Conservation (phyloP, 2,888 invertebrate species). For the Vanessa cardui region DNA sequence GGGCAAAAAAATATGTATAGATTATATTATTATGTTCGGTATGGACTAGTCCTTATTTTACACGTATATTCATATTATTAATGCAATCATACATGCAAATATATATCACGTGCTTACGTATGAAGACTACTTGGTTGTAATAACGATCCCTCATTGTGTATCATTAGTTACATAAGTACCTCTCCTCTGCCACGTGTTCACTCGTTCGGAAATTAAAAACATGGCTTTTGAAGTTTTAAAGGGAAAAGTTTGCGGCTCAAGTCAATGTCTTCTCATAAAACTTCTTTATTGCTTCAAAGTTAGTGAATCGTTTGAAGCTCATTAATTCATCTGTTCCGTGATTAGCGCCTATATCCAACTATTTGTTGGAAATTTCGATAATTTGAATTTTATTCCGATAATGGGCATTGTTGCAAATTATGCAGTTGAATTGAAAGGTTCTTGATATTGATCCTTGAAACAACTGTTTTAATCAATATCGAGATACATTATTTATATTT, state of each 20-base stretch:
- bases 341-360: conserved; percentile 28
- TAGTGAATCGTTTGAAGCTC: conserved; percentile 36
- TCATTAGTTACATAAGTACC: conserved; percentile 51
- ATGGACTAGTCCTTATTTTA: too few relatives aligned
- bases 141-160: conserved; percentile 47
- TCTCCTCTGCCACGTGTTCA: conserved; percentile 54
- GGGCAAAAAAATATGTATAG: too few relatives aligned
- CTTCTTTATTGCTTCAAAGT: conserved; percentile 44
- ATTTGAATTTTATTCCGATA: background rate
- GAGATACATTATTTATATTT: too few relatives aligned
- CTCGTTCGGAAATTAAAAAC: conserved; percentile 76
- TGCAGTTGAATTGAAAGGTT: background rate
- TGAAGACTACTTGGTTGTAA: background rate
- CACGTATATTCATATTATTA: too few relatives aligned
- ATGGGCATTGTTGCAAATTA: background rate
- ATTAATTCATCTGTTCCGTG: conserved; percentile 35
- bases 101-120: too few relatives aligned
- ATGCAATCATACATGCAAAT: too few relatives aligned
- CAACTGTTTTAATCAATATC: too few relatives aligned
- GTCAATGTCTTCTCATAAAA: conserved; percentile 52
- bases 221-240: conserved; percentile 65
- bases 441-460: too few relatives aligned
- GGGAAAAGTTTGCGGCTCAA: conserved; percentile 59
- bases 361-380: background rate
- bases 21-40: too few relatives aligned